These are phyloP conservation scores for Phenganax subtilis DNA, from an alignment of 92 coral and sea anemone species.

Conservation along the genomic window DNA sequence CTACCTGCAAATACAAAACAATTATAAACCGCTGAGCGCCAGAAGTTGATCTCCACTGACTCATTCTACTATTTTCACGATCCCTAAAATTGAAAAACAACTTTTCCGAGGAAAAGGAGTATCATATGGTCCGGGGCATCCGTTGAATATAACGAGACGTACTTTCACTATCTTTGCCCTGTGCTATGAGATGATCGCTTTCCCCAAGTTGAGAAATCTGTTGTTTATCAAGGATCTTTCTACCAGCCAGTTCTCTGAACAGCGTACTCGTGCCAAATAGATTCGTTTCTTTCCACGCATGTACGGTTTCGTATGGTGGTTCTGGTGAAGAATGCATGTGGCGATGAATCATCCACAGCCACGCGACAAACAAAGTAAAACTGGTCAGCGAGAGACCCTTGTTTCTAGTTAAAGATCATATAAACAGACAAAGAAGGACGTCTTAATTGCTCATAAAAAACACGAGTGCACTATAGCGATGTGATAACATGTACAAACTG, in stretches of 20 bases:
- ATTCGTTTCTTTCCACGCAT: not conserved
- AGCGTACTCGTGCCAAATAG: not conserved
- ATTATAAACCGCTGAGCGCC: too few species aligned
- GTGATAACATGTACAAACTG: not conserved
- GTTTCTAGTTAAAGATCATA: slow-evolving; percentile 16
- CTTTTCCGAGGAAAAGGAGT: too few species aligned
- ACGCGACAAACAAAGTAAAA: slow-evolving; percentile 69
- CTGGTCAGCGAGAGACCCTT: slow-evolving; percentile 79
- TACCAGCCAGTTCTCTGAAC: not conserved
- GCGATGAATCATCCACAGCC: slow-evolving; percentile 73
- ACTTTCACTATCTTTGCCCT: too few species aligned
- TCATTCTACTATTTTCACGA: too few species aligned
- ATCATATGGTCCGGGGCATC: too few species aligned
- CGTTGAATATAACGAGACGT: too few species aligned
- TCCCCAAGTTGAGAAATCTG: too few species aligned
- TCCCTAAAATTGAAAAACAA: too few species aligned
- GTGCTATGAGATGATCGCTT: too few species aligned
- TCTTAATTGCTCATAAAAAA: too few species aligned
- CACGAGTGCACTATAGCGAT: not conserved
- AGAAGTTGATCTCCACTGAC: too few species aligned
- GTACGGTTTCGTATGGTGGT: not conserved
- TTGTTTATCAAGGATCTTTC: not conserved
- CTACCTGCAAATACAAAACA: too few species aligned
- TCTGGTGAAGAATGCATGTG: slow-evolving; percentile 30
- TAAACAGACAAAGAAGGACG: slow-evolving; percentile 5